Evolutionary conservation across 23 tunicate genomes (phyloP).

Genomic region (Ciona savignyi): DNA sequence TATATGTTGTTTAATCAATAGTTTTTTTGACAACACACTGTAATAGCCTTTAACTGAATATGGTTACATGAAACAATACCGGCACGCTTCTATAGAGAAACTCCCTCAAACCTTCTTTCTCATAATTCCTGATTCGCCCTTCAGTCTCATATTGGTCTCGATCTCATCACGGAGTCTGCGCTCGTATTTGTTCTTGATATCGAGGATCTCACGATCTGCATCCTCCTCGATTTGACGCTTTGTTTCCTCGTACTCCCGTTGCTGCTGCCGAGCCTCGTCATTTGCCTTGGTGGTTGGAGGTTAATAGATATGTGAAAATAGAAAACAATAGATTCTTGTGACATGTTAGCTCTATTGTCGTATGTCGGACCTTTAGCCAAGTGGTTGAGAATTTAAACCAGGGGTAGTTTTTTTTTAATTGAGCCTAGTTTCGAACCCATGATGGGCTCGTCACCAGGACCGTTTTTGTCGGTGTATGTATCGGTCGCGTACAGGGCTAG

Average conservation of each 20-base stretch:
- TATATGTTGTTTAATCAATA: too few relatives aligned
- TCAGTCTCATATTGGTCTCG: constrained; percentile 96
- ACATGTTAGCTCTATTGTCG: too few relatives aligned
- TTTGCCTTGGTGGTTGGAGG: constrained; percentile 67
- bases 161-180: constrained; percentile 88
- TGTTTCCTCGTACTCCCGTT: constrained; percentile 95
- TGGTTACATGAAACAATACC: too few relatives aligned
- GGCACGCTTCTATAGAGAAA: too few relatives aligned
- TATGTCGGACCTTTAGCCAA: too few relatives aligned
- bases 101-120: constrained; percentile 97
- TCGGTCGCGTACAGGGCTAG: too few relatives aligned
- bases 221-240: constrained; percentile 97
- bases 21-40: too few relatives aligned
- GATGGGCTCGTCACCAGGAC: too few relatives aligned
- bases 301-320: too few relatives aligned
- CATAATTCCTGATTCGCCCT: constrained; percentile 98
- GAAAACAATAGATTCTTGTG: too few relatives aligned
- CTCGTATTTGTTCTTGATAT: constrained; percentile 98
- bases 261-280: constrained; percentile 94
- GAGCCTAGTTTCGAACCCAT: neutral
- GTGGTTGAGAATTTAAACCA: neutral
- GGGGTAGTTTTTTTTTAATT: neutral
- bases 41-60: too few relatives aligned
- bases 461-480: neutral
- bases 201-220: constrained; percentile 97